Evolutionary conservation across 2,113 vertebrate species (phyloP).

Genomic region (Gracilinanus agilis): DNA sequence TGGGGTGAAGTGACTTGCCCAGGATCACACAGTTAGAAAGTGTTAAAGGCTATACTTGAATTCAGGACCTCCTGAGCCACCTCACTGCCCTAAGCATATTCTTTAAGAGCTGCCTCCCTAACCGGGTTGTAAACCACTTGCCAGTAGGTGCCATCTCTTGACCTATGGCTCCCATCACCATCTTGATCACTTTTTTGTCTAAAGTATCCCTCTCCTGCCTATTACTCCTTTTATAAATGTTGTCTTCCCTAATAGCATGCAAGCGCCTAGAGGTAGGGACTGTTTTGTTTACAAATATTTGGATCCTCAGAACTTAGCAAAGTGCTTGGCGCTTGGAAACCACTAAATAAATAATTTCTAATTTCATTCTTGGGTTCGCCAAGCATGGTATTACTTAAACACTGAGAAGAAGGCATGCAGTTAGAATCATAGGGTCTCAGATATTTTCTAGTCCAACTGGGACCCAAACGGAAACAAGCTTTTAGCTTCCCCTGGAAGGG

Average conservation of each 20-base stretch:
- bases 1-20: too few species aligned
- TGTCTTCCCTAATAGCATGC: background rate
- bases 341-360: background rate
- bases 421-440: background rate
- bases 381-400: background rate
- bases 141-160: background rate
- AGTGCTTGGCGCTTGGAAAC: background rate
- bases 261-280: background rate
- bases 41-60: too few species aligned
- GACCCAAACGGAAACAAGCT: background rate
- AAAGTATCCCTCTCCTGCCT: background rate
- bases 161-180: background rate
- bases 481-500: background rate
- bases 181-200: background rate
- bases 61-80: too few species aligned
- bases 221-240: background rate
- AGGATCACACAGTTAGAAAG: too few species aligned
- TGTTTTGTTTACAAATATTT: background rate
- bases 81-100: too few species aligned
- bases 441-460: background rate
- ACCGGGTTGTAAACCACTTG: background rate
- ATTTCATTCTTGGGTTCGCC: background rate
- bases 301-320: background rate
- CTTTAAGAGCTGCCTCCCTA: too few species aligned
- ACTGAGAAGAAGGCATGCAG: background rate